These are phyloP conservation scores for Microtus ochrogaster DNA, from an alignment of 2,113 vertebrate genomes.

Conservation along the genomic window DNA sequence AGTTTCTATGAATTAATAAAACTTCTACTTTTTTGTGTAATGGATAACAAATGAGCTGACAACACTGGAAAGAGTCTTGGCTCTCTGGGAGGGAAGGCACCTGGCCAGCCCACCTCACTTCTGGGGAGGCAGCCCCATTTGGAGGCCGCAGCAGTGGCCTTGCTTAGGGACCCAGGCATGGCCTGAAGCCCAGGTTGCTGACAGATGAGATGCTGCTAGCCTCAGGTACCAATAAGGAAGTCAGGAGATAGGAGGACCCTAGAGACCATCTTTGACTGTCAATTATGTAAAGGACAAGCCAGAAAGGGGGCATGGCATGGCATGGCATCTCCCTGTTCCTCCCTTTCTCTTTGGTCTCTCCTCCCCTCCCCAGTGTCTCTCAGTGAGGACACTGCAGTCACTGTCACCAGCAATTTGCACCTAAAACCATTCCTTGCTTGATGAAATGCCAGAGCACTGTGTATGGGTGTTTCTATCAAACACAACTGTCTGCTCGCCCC, in stretches of 20 bases:
- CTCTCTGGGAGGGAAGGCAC: background rate
- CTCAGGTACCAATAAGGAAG: rapidly evolving
- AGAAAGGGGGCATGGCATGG: background rate
- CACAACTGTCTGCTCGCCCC: background rate
- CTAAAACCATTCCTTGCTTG: background rate
- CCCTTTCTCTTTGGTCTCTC: background rate
- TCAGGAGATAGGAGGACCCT: background rate
- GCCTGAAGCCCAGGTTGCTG: too few relatives aligned
- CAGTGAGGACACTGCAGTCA: too few relatives aligned
- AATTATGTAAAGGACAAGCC: rapidly evolving
- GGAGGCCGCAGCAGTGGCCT: background rate
- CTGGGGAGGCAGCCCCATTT: background rate
- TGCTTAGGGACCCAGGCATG: too few relatives aligned
- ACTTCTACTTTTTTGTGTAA: slow-evolving; percentile 30
- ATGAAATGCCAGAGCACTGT: background rate
- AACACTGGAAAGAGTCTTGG: background rate
- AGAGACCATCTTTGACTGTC: background rate
- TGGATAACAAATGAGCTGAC: background rate
- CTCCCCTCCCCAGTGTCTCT: rapidly evolving
- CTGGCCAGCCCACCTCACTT: background rate
- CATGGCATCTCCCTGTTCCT: rapidly evolving
- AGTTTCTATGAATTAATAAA: background rate
- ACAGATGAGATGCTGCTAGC: rapidly evolving
- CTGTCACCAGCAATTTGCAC: too few relatives aligned
- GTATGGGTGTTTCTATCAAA: too few relatives aligned